A percentile compares a stretch with the other conserved stretches of the same genome.
phyloP scores from a whole-genome alignment of 2,888 invertebrate genomes.

The Epiperipatus broadwayi region DNA sequence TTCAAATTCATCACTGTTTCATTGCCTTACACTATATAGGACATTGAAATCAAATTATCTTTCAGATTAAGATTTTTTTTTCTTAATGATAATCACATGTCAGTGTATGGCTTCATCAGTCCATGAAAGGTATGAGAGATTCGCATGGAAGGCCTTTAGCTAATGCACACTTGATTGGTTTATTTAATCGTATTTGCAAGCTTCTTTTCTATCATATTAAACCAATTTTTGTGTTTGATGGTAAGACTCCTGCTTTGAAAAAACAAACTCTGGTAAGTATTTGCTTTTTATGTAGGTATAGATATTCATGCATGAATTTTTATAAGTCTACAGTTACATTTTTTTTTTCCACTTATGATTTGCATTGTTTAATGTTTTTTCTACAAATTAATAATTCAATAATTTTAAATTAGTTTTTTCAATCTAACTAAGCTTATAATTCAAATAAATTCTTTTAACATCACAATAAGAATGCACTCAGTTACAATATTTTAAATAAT shows the following conservation, averaged over 20 bases:
- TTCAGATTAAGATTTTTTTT: constrained; percentile 3
- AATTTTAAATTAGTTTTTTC: too few relatives aligned
- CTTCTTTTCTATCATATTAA: constrained; percentile 81
- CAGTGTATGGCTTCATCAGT: constrained; percentile 97
- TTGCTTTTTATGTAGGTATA: too few relatives aligned
- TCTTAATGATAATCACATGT: constrained; percentile 38
- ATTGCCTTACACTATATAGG: too few relatives aligned
- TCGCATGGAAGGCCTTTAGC: constrained; percentile 44
- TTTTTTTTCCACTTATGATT: too few relatives aligned
- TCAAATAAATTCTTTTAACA: too few relatives aligned
- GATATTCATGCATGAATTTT: not conserved
- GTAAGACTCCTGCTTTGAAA: constrained; percentile 75
- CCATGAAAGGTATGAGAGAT: constrained; percentile 81
- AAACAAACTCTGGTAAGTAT: constrained; percentile 64
- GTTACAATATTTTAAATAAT: too few relatives aligned
- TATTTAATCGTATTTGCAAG: constrained; percentile 88
- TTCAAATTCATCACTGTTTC: too few relatives aligned
- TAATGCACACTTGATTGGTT: constrained; percentile 77
- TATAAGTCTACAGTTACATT: not conserved
- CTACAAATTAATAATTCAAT: too few relatives aligned
- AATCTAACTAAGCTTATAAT: too few relatives aligned
- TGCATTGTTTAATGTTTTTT: too few relatives aligned
- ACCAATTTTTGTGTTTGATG: constrained; percentile 97
- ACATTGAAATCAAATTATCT: too few relatives aligned
- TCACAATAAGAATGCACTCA: too few relatives aligned